phyloP scores from a whole-genome alignment of 2,888 invertebrate species.

The Microplitis manilae region DNA sequence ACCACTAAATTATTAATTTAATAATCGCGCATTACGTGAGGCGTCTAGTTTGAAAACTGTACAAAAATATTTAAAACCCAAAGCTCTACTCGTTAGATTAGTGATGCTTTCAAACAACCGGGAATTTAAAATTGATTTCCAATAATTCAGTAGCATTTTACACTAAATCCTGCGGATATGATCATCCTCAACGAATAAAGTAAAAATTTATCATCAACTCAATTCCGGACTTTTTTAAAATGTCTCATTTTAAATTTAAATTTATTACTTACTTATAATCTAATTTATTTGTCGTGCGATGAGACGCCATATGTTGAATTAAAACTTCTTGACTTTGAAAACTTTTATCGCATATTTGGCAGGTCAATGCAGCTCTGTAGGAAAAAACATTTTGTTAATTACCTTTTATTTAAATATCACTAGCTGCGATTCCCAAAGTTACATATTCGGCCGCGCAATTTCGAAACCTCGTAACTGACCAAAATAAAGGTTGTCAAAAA shows the following conservation, averaged over 20 bases:
- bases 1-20: too few relatives aligned
- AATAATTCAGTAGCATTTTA: too few relatives aligned
- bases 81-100: too few relatives aligned
- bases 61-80: too few relatives aligned
- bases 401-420: constrained; percentile 22
- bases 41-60: too few relatives aligned
- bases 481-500: too few relatives aligned
- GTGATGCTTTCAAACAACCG: too few relatives aligned
- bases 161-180: too few relatives aligned
- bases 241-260: constrained; percentile 1
- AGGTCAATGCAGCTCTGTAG: constrained; percentile 60
- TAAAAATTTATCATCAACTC: neutral
- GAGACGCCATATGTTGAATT: constrained; percentile 72
- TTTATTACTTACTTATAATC: constrained; percentile 65
- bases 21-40: too few relatives aligned
- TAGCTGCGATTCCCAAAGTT: neutral
- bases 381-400: neutral
- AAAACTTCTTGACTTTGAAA: constrained; percentile 72
- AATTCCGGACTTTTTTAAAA: neutral
- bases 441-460: neutral
- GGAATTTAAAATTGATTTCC: too few relatives aligned
- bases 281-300: constrained; percentile 72
- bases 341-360: constrained; percentile 73
- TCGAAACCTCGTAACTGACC: too few relatives aligned
- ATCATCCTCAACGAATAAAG: too few relatives aligned